Percentiles rank a stretch among this genome's conserved stretches.
Evolutionary conservation across 2,888 invertebrate species (phyloP).

Genomic region (Plagodis pulveraria): DNA sequence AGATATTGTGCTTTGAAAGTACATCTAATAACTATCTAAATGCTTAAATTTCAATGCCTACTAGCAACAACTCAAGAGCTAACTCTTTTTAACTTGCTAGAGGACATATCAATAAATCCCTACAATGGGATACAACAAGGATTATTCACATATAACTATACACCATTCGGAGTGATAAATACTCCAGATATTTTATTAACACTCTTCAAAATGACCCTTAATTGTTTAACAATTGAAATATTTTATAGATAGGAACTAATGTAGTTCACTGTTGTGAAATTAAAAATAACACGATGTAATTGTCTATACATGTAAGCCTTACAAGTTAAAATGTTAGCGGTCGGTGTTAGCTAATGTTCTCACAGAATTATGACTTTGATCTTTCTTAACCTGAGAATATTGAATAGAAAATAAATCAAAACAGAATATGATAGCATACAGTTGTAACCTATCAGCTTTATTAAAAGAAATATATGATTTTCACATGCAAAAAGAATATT

Average conservation of each 20-base stretch:
- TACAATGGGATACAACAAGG: conserved; percentile 4
- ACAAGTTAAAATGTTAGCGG: conserved; percentile 12
- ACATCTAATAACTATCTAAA: conserved; percentile 17
- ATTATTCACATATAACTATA: conserved; percentile 15
- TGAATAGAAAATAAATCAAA: not conserved
- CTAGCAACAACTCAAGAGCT: not conserved
- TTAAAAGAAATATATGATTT: too few species aligned
- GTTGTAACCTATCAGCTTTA: too few species aligned
- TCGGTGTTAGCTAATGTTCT: conserved; percentile 4
- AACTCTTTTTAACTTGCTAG: too few species aligned
- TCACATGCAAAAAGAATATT: too few species aligned
- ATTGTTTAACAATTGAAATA: conserved; percentile 23
- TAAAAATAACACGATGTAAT: conserved; percentile 11
- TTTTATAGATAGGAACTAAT: conserved; percentile 35
- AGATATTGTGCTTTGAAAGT: conserved; percentile 16
- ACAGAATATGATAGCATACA: too few species aligned
- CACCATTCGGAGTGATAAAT: conserved; percentile 6
- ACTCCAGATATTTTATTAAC: conserved; percentile 7
- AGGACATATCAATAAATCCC: not conserved
- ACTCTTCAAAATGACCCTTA: conserved; percentile 25
- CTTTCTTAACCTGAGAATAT: conserved; percentile 11
- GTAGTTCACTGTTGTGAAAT: conserved; percentile 30
- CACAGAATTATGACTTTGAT: conserved; percentile 4
- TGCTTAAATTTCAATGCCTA: conserved; percentile 7
- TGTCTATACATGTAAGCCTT: conserved; percentile 21